Percentiles rank a stretch among this genome's conserved stretches.
Conservation (phyloP, 2,888 invertebrate genomes). For the Apotomis capreana region DNA sequence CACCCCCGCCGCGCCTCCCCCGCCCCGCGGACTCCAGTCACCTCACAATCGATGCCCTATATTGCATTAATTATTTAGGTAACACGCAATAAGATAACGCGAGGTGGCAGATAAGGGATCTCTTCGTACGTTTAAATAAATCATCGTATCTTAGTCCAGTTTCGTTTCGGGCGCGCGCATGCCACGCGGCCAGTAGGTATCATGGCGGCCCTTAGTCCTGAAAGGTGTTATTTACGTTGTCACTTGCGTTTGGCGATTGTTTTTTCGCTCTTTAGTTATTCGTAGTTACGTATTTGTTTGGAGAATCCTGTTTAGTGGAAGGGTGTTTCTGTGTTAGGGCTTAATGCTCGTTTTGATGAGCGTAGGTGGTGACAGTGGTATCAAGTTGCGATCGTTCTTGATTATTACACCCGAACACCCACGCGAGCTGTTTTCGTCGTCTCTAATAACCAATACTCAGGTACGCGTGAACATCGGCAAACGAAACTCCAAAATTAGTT, state of each 20-base stretch:
- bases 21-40: conserved; percentile 76
- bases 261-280: conserved; percentile 44
- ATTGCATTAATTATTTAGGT: conserved; percentile 85
- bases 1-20: conserved; percentile 74
- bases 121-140: conserved; percentile 75
- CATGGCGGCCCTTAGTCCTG: conserved; percentile 9
- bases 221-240: conserved; percentile 67
- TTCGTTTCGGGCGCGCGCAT: conserved; percentile 38
- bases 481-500: not conserved
- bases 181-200: conserved; percentile 29
- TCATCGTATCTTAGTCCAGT: conserved; percentile 58
- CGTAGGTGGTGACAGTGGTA: conserved; percentile 19
- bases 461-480: not conserved
- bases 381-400: conserved; percentile 17
- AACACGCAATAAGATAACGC: conserved; percentile 84
- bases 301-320: not conserved
- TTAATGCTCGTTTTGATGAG: conserved; percentile 28
- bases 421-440: conserved; percentile 6
- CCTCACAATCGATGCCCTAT: conserved; percentile 84
- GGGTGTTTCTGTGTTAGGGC: conserved; percentile 4
- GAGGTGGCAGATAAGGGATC: conserved; percentile 82
- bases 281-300: conserved; percentile 44
- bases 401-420: conserved; percentile 14
- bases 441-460: conserved; percentile 8
- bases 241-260: conserved; percentile 51